These are phyloP conservation scores for Panagrolaimus sp. DNA, from an alignment of 1,140 invertebrate genomes.

Conservation along the genomic window DNA sequence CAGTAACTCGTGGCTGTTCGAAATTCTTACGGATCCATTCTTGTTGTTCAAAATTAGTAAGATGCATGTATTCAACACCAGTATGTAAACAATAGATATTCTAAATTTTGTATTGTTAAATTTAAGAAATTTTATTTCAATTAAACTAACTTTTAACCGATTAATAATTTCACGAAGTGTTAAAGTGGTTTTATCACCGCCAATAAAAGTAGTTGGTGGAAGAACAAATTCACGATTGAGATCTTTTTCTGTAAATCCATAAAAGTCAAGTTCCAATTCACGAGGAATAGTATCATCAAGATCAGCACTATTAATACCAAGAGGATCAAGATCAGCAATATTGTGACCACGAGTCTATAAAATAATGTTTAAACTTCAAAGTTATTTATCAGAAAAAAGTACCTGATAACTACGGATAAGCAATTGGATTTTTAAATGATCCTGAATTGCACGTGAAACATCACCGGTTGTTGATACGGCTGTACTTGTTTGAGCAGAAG, in stretches of 20 bases:
- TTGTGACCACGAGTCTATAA: slow-evolving; percentile 93
- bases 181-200: slow-evolving; percentile 77
- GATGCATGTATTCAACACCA: slow-evolving; percentile 99
- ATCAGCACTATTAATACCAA: slow-evolving; percentile 75
- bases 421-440: slow-evolving; percentile 93
- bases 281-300: slow-evolving; percentile 77
- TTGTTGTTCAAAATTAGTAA: slow-evolving; percentile 94
- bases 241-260: slow-evolving; percentile 87
- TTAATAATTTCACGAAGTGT: slow-evolving; percentile 85
- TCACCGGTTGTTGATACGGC: slow-evolving; percentile 61
- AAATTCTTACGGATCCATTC: slow-evolving; percentile 96
- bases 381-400: slow-evolving; percentile 9
- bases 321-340: slow-evolving; percentile 91
- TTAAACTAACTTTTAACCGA: slow-evolving; percentile 72
- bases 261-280: slow-evolving; percentile 79
- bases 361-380: slow-evolving; percentile 32
- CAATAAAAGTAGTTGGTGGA: slow-evolving; percentile 94
- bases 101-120: slow-evolving; percentile 53
- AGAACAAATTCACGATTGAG: slow-evolving; percentile 93
- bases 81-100: slow-evolving; percentile 65
- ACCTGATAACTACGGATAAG: slow-evolving; percentile 94
- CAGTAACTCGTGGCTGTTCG: slow-evolving; percentile 86
- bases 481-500: slow-evolving; percentile 17
- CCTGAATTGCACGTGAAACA: slow-evolving; percentile 78
- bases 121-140: neutral